phyloP scores from a whole-genome alignment of 2,888 invertebrate genomes.

The Cephonodes hylas region DNA sequence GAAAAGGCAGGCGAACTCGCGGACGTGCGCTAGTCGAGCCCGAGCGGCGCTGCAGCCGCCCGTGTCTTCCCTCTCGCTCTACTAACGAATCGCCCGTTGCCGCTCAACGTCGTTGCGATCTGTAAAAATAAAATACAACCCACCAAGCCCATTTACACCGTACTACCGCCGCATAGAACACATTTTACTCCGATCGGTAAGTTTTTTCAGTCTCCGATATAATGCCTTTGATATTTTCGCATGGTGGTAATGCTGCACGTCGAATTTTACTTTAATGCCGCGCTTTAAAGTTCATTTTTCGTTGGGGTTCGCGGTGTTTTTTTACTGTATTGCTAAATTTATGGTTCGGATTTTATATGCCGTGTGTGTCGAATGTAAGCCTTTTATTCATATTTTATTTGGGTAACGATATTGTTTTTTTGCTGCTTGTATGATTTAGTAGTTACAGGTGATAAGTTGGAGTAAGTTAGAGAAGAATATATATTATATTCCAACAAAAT shows the following conservation, averaged over 20 bases:
- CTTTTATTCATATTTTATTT: neutral
- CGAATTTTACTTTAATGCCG: neutral
- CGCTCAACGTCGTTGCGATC: conserved; percentile 4
- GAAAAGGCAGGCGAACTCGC: neutral
- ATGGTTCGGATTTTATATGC: neutral
- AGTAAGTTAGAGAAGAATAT: neutral
- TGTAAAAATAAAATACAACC: neutral
- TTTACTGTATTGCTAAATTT: neutral
- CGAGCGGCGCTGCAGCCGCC: neutral
- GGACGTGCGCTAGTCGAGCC: neutral
- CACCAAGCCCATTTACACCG: neutral
- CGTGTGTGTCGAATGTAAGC: neutral
- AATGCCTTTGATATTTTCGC: neutral
- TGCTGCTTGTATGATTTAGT: neutral
- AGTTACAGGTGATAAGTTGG: neutral
- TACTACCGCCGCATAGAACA: neutral
- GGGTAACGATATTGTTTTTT: neutral
- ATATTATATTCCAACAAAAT: too few relatives aligned
- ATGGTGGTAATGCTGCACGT: neutral
- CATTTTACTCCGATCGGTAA: neutral
- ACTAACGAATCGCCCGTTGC: conserved; percentile 7
- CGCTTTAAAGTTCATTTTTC: neutral
- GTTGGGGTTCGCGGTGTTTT: neutral
- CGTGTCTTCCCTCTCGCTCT: conserved; percentile 5
- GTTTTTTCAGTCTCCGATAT: neutral